Conservation (phyloP, 2,113 vertebrate species). For the Aldabrachelys gigantea region DNA sequence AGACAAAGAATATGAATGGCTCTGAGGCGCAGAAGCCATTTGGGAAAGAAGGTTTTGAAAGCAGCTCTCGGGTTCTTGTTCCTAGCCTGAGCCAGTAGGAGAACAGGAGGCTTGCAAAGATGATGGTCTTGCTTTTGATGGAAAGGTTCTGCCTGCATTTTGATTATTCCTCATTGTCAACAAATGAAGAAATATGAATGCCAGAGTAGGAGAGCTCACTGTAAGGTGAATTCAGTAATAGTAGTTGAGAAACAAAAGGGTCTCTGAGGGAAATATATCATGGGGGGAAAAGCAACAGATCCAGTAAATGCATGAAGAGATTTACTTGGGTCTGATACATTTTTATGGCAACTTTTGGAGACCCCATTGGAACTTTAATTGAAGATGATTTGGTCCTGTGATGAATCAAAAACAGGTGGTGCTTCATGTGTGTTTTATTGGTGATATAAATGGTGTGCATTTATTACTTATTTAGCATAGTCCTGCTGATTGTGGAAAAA, state of each 20-base stretch:
- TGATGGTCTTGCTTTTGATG: neutral
- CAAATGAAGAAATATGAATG: neutral
- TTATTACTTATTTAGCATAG: conserved; percentile 30
- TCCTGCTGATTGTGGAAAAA: conserved; percentile 47
- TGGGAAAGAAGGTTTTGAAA: neutral
- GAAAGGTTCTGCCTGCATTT: neutral
- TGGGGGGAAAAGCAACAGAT: neutral
- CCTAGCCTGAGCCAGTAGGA: fast-evolving
- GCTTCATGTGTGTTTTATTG: conserved; percentile 40
- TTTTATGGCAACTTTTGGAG: conserved; percentile 12
- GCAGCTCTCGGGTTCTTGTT: neutral
- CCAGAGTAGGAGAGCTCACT: neutral
- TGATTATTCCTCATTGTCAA: neutral
- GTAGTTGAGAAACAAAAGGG: neutral
- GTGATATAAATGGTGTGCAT: neutral
- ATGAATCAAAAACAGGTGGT: conserved; percentile 43
- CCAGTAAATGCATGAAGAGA: neutral
- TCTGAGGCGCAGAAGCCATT: neutral
- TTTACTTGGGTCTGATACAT: neutral
- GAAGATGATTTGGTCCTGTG: neutral
- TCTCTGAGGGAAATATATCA: neutral
- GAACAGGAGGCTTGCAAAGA: neutral
- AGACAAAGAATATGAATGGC: neutral
- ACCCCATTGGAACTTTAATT: conserved; percentile 45
- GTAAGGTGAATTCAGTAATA: neutral